Evolutionary conservation across 2,888 invertebrate species (phyloP).

Genomic region (Limnephilus auricula): DNA sequence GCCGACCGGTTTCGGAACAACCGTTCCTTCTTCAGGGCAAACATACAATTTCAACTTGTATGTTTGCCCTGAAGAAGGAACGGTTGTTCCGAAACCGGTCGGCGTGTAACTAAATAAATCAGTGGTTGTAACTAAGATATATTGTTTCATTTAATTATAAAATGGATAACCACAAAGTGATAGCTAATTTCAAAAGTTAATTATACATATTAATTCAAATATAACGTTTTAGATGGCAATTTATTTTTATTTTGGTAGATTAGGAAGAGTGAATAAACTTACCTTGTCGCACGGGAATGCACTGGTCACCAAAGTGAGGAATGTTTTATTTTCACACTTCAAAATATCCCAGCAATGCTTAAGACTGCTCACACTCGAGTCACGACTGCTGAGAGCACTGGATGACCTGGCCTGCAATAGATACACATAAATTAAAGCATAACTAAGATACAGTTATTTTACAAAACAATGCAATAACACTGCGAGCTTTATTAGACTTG

Average conservation of each 20-base stretch:
- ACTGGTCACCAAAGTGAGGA: constrained; percentile 93
- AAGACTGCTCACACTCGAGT: constrained; percentile 88
- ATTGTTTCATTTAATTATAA: no score
- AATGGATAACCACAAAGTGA: no score
- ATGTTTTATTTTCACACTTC: constrained; percentile 93
- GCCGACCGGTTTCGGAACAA: no score
- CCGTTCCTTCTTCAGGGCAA: no score
- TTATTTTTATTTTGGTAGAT: no score
- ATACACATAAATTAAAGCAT: neutral
- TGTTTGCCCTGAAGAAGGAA: no score
- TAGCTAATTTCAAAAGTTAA: no score
- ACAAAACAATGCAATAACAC: neutral
- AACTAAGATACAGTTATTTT: neutral
- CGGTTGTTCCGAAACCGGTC: no score
- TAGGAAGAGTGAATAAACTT: constrained; percentile 38
- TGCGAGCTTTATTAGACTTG: neutral
- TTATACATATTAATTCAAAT: neutral
- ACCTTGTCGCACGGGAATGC: constrained; percentile 94
- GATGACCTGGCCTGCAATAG: constrained; percentile 81
- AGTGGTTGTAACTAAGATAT: no score
- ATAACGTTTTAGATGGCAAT: no score
- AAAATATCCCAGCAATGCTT: constrained; percentile 97
- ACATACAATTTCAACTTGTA: no score
- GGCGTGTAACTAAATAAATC: no score
- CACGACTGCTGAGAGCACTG: constrained; percentile 88